These are phyloP conservation scores for Callosobruchus maculatus DNA, from an alignment of 2,888 invertebrate genomes.

Conservation along the genomic window DNA sequence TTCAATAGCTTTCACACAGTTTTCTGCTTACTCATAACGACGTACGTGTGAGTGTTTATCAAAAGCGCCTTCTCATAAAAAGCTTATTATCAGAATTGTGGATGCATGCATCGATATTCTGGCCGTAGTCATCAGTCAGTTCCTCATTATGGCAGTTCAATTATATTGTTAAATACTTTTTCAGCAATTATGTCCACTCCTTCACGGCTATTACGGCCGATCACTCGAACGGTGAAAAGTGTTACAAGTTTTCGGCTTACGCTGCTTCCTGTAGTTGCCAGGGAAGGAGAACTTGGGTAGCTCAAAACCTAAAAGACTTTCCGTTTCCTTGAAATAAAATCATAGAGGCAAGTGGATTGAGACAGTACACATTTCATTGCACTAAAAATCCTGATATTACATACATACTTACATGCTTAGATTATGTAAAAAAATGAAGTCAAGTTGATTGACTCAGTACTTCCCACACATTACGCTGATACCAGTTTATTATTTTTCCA, in stretches of 20 bases:
- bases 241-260: neutral
- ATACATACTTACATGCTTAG: too few species aligned
- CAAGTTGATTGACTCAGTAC: too few species aligned
- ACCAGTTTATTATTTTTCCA: too few species aligned
- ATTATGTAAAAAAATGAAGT: too few species aligned
- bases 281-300: too few species aligned
- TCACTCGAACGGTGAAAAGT: too few species aligned
- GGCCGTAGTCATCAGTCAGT: neutral
- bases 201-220: neutral
- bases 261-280: neutral
- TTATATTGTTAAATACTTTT: neutral
- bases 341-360: too few species aligned
- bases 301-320: too few species aligned
- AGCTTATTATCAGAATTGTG: neutral
- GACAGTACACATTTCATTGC: too few species aligned
- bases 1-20: neutral
- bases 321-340: too few species aligned
- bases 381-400: too few species aligned
- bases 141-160: neutral
- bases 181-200: neutral
- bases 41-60: neutral
- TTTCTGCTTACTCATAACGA: neutral
- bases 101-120: neutral
- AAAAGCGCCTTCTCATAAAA: neutral
- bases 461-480: too few species aligned